A percentile compares a stretch with the other conserved stretches of the same genome.
Evolutionary conservation across 2,888 invertebrate species (phyloP).

Genomic region (Eilema depressum): DNA sequence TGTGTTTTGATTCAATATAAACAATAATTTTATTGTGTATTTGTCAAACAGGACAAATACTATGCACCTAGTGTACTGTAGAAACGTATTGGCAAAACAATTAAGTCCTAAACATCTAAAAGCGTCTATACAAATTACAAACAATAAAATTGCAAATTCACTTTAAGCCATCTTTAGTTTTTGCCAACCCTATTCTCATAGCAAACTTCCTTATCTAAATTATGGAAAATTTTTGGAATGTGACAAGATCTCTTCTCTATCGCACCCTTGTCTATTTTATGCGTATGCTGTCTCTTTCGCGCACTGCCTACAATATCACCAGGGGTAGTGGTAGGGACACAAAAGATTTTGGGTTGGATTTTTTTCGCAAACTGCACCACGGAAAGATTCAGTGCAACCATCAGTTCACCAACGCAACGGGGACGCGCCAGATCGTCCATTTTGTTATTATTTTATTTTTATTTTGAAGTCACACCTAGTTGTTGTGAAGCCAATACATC

Average conservation of each 20-base stretch:
- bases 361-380: constrained; percentile 84
- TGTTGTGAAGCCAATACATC: constrained; percentile 30
- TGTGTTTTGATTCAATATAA: not conserved
- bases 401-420: constrained; percentile 51
- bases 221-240: constrained; percentile 87
- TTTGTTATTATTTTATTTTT: constrained; percentile 46
- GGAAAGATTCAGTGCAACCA: constrained; percentile 72
- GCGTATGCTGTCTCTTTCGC: constrained; percentile 66
- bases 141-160: constrained; percentile 32
- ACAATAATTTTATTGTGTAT: not conserved
- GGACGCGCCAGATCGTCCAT: constrained; percentile 41
- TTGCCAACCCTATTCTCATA: constrained; percentile 80
- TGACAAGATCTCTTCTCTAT: constrained; percentile 72
- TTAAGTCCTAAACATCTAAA: not conserved
- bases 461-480: constrained; percentile 36
- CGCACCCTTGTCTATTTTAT: constrained; percentile 59
- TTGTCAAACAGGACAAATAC: not conserved
- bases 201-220: constrained; percentile 86
- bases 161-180: constrained; percentile 27
- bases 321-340: constrained; percentile 82
- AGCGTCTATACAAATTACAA: constrained; percentile 17
- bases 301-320: constrained; percentile 74
- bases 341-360: constrained; percentile 83
- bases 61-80: not conserved
- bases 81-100: not conserved